A percentile compares a stretch with the other conserved stretches of the same genome.
phyloP scores from a whole-genome alignment of 2,797 vertebrate genomes.

The Megaceryle alcyon region DNA sequence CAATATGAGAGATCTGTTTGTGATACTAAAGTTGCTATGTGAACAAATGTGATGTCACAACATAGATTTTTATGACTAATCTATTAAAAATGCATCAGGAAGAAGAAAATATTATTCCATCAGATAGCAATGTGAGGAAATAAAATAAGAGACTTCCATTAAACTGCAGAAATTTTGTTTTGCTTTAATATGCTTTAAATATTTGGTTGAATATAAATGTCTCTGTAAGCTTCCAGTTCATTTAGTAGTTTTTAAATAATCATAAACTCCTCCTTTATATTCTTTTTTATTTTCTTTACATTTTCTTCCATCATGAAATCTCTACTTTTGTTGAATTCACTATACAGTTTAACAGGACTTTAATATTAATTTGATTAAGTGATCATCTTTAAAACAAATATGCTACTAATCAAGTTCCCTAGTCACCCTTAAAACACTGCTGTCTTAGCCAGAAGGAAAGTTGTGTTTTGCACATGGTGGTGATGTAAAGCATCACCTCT shows the following conservation, averaged over 20 bases:
- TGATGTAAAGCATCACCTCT: background rate
- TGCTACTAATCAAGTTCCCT: background rate
- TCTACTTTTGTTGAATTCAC: background rate
- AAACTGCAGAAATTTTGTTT: slow-evolving; percentile 21
- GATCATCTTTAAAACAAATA: slow-evolving; percentile 39
- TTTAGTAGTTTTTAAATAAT: slow-evolving; percentile 27
- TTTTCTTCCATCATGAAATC: background rate
- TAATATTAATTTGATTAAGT: slow-evolving; percentile 12
- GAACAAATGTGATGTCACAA: slow-evolving; percentile 74
- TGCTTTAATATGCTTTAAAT: slow-evolving; percentile 40
- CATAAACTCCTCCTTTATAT: background rate
- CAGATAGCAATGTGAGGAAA: slow-evolving; percentile 17
- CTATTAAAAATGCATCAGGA: slow-evolving; percentile 70
- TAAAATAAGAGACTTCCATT: slow-evolving; percentile 16
- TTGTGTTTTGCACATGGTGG: background rate
- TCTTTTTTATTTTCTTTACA: slow-evolving; percentile 9
- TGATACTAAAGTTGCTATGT: slow-evolving; percentile 65
- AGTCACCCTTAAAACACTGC: background rate
- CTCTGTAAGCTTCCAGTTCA: slow-evolving; percentile 19
- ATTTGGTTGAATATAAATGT: background rate
- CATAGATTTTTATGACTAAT: slow-evolving; percentile 68
- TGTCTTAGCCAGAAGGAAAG: slow-evolving; percentile 1
- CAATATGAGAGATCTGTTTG: slow-evolving; percentile 56
- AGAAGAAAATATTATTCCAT: slow-evolving; percentile 52
- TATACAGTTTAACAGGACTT: background rate